Base-by-base conservation (phyloP, 2,888 invertebrate genomes). In the Arctia plantaginis region DNA sequence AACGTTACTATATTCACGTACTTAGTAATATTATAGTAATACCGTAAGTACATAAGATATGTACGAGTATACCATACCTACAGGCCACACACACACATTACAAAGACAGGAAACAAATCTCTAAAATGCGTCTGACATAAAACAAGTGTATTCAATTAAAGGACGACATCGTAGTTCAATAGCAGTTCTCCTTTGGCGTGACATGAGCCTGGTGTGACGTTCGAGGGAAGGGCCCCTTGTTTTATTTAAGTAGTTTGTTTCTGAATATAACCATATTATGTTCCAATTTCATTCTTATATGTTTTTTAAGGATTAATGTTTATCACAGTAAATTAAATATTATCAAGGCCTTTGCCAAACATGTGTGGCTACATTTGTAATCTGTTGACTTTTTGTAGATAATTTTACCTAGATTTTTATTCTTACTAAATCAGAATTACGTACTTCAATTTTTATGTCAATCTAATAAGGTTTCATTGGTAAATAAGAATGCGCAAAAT, bases 201-300 rank as follows among this genome's bases (percentile, higher is more conserved):
- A 72, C 44, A 35, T 67, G 51, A 62, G 72, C 44, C 44, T 71
- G 39, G 51, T 35, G 66, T 39, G 71, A 71, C 66, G 18, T 66
- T 51, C 23, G n/a, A 27, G 55, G 39, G 27, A 27, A 27, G 47
- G 20, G 4, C 66, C 66, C 66, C 51, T 51, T 71, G 47, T 68
- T 23, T 33, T 47, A 64, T n/a, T 64, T 47, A 64, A 64, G 64
- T 44, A 15, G 62, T 44, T 44, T 44, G 20, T 41, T 47, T 33
- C 23, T 33, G 10, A 35, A 33, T 30, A 65, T 35, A 33, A 20
- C 64, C 18, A 30, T 33, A 33, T 33, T 15, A 33, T 33, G 0
- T 10, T 20, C 30, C 3, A 65, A 2, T 20, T 7, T 2, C 33
- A 15, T 33, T 33, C 64, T 6, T 8, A 62, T 33, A 0, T 62